These are phyloP conservation scores for Callithrix jacchus DNA, from an alignment of 2,113 vertebrate genomes.

Conservation along the genomic window DNA sequence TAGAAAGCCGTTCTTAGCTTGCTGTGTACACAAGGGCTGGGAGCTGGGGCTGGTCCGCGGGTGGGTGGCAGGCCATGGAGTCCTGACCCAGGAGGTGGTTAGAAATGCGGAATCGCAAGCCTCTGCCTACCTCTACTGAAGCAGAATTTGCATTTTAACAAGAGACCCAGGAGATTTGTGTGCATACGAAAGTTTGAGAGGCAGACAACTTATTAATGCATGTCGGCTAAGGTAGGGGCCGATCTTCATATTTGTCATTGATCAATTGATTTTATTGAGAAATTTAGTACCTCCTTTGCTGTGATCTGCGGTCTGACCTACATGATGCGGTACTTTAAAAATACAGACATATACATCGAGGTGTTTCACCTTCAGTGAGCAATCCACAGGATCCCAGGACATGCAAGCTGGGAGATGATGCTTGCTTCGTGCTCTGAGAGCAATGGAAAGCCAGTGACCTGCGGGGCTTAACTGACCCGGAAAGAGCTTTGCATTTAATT, in stretches of 20 bases:
- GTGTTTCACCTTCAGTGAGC: constrained; percentile 51
- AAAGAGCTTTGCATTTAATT: constrained; percentile 72
- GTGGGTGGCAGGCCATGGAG: accelerated
- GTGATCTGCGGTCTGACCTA: not conserved
- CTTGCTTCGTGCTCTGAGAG: constrained; percentile 50
- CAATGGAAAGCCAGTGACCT: constrained; percentile 51
- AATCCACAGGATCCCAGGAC: constrained; percentile 8
- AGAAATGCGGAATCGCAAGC: accelerated
- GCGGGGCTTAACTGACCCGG: constrained; percentile 69
- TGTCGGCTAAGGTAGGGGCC: not conserved
- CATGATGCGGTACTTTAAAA: not conserved
- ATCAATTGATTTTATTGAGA: not conserved
- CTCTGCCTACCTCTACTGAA: too few relatives aligned
- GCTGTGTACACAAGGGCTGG: not conserved
- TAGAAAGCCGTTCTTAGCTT: not conserved
- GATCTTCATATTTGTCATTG: too few relatives aligned
- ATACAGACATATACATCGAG: not conserved
- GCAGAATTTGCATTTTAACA: not conserved
- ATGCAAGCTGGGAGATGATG: not conserved
- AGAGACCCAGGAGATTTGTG: not conserved
- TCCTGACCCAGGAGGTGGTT: accelerated
- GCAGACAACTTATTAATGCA: not conserved
- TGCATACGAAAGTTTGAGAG: not conserved
- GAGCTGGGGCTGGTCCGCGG: accelerated
- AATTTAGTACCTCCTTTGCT: not conserved